Base-by-base conservation (phyloP, 2,888 invertebrate species). In the Pollenia amentaria region DNA sequence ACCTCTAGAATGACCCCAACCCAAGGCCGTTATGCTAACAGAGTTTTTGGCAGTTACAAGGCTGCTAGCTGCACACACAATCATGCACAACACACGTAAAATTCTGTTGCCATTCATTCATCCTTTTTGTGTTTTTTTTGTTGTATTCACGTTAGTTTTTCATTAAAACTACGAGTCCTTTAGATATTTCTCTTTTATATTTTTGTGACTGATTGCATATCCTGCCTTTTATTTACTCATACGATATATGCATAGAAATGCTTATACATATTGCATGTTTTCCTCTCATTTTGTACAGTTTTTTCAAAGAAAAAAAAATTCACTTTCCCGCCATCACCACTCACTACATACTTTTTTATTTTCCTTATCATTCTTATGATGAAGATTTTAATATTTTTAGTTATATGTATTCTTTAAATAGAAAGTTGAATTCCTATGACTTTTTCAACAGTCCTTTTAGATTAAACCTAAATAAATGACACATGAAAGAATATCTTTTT, bases 1-100 rank as follows among this genome's bases (percentile, higher is more conserved):
- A 92, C 92, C 92, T 90, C 89, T 80, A 88, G 87, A 91, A 89
- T 92, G 92, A 92, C 92, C 92, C 91, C 91, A 90, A 91, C 88
- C 88, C 89, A 88, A 78, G 79, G 78, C 88, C 87, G 87, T 87
- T 87, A 84, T 70, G 70, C 57, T 69, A 69, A 78, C 85, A 44
- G 73, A 11, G 64, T 70, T 83, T 82, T 70, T 70, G 76, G 62
- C 76, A 82, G 62, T 80, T 69, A 21, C 1, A 75, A 75, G 21
- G 3, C 40, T 38, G 40, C 29, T 29, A 6, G 29, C 29, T 29
- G 29, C 29, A 29, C 85, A 78, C 53, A 38, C 40, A 73, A 12
- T 12, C 65, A 46, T 10, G 29, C 69, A 70, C 8, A 3, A 62
- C 46, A 51, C 16, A 16, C 69, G 12, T 11, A 55, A 62, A 51